Conservation (phyloP, 2,888 invertebrate species). For the Cybosia mesomella region DNA sequence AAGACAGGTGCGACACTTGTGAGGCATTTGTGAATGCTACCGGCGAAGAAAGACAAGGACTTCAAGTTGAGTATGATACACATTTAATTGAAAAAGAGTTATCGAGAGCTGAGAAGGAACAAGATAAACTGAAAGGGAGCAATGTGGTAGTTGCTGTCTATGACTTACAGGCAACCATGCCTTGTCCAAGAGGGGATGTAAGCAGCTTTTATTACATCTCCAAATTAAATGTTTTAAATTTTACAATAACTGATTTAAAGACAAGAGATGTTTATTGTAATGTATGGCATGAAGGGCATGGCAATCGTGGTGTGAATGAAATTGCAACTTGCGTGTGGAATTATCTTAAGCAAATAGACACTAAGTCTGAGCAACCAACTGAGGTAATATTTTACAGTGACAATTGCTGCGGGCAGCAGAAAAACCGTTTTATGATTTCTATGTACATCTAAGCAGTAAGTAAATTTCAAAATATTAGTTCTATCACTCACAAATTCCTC, state of each 20-base stretch:
- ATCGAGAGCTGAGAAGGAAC: slow-evolving; percentile 29
- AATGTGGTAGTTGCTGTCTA: slow-evolving; percentile 12
- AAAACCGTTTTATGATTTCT: too few species aligned
- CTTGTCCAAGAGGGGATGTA: background rate
- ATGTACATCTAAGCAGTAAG: too few species aligned
- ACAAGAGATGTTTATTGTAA: background rate
- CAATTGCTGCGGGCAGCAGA: too few species aligned
- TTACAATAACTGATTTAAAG: background rate
- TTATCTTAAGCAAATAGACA: too few species aligned
- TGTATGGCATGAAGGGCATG: background rate
- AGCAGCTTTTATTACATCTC: background rate
- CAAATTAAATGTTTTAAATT: background rate
- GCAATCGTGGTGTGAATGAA: background rate
- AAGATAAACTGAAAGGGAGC: slow-evolving; percentile 23
- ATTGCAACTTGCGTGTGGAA: too few species aligned
- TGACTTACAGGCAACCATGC: slow-evolving; percentile 11
- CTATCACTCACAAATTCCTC: too few species aligned
- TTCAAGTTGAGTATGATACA: slow-evolving; percentile 24
- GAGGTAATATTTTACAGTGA: too few species aligned
- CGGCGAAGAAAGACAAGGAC: slow-evolving; percentile 12
- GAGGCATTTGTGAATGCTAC: slow-evolving; percentile 17
- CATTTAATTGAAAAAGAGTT: slow-evolving; percentile 28
- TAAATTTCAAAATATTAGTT: too few species aligned
- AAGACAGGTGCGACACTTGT: slow-evolving; percentile 30
- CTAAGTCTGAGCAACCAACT: too few species aligned